Evolutionary conservation across 1,140 invertebrate genomes (phyloP).

Genomic region (Drosophila quadrilineata): DNA sequence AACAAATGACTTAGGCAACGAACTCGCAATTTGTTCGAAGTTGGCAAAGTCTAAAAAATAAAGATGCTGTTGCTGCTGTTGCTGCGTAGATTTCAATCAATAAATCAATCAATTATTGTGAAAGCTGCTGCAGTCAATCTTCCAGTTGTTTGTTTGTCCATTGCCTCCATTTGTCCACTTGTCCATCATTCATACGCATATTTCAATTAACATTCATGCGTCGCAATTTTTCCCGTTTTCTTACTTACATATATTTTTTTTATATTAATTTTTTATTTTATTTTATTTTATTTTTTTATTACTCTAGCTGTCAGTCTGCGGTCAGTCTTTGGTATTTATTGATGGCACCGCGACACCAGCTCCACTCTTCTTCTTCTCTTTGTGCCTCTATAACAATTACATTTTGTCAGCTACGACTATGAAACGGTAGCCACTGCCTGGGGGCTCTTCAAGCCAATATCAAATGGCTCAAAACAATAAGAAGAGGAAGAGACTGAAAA

Average conservation of each 20-base stretch:
- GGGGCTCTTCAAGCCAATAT: conserved; percentile 29
- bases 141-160: too few species aligned
- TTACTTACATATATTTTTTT: too few species aligned
- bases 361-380: conserved; percentile 53
- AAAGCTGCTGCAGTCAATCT: conserved; percentile 64
- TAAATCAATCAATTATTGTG: conserved; percentile 79
- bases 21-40: conserved; percentile 62
- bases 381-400: conserved; percentile 71
- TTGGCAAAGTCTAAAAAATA: conserved; percentile 40
- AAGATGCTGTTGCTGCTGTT: conserved; percentile 20
- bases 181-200: conserved; percentile 78
- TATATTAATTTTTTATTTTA: too few species aligned
- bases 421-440: conserved; percentile 63
- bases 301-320: conserved; percentile 23
- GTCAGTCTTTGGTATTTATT: conserved; percentile 49
- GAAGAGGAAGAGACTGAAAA: conserved; percentile 14
- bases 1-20: conserved; percentile 77
- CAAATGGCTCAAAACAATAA: not conserved
- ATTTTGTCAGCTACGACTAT: conserved; percentile 58
- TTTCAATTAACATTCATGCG: conserved; percentile 75
- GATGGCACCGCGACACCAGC: conserved; percentile 53
- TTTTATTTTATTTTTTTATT: too few species aligned
- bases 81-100: conserved; percentile 71
- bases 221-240: conserved; percentile 52
- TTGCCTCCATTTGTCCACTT: conserved; percentile 29